These are phyloP conservation scores for Erythrolamprus reginae DNA, from an alignment of 2,113 vertebrate genomes.

Conservation along the genomic window DNA sequence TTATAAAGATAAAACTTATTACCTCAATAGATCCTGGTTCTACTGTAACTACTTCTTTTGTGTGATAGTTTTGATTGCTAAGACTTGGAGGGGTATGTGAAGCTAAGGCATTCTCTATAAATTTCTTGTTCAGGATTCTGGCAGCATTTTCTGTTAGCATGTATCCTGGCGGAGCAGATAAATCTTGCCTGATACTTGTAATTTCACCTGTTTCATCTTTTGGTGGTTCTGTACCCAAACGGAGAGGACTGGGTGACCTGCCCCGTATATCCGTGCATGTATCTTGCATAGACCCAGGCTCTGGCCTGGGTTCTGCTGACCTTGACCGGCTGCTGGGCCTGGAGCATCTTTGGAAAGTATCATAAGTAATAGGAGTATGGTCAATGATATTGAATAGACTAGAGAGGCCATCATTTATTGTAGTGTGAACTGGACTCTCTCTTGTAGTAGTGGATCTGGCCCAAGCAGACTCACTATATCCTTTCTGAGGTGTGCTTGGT, in stretches of 20 bases:
- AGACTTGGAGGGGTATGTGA: slow-evolving; percentile 62
- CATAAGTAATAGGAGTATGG: slow-evolving; percentile 83
- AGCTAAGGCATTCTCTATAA: slow-evolving; percentile 84
- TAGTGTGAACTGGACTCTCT: slow-evolving; percentile 95
- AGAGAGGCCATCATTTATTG: slow-evolving; percentile 95
- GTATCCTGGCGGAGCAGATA: slow-evolving; percentile 89
- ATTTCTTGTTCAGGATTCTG: slow-evolving; percentile 90
- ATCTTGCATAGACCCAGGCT: slow-evolving; percentile 72
- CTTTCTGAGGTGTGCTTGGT: slow-evolving; percentile 80
- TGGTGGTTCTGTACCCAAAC: slow-evolving; percentile 75
- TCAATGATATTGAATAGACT: slow-evolving; percentile 99
- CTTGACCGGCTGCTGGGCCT: slow-evolving; percentile 81
- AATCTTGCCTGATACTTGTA: slow-evolving; percentile 82
- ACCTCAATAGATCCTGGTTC: slow-evolving; percentile 91
- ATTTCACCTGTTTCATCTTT: slow-evolving; percentile 82
- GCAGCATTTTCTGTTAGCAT: slow-evolving; percentile 87
- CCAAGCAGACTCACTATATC: slow-evolving; percentile 94
- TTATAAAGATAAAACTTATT: slow-evolving; percentile 62
- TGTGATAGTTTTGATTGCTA: slow-evolving; percentile 69
- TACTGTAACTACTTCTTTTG: slow-evolving; percentile 68
- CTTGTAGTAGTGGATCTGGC: slow-evolving; percentile 94
- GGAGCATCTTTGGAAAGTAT: slow-evolving; percentile 80
- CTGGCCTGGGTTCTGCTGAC: slow-evolving; percentile 70
- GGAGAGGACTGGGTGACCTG: slow-evolving; percentile 89
- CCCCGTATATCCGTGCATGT: slow-evolving; percentile 71